Evolutionary conservation across 1,140 invertebrate genomes (phyloP).

Genomic region (Anagrus nilaparvatae): DNA sequence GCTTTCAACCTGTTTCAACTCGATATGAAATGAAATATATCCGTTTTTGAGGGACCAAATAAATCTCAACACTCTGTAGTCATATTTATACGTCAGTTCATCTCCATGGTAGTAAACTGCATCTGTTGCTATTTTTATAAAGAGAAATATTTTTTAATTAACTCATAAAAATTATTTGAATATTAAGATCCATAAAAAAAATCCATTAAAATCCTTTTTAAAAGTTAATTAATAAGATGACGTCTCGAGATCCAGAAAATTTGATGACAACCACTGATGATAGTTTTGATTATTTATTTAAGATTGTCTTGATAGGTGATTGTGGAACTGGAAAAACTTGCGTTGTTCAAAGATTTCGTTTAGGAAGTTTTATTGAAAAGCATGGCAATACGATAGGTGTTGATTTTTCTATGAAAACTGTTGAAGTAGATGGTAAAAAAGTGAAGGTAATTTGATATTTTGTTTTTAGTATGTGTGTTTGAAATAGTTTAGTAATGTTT

Average conservation of each 20-base stretch:
- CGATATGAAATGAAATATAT: no score
- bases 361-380: slow-evolving; percentile 83
- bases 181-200: no score
- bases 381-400: slow-evolving; percentile 93
- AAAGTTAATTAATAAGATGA: slow-evolving; percentile 29
- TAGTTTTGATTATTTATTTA: slow-evolving; percentile 70
- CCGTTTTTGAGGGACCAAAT: no score
- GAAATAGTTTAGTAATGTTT: no score
- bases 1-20: no score
- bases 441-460: slow-evolving; percentile 62
- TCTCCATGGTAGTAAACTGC: no score
- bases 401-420: slow-evolving; percentile 95
- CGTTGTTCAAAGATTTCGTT: slow-evolving; percentile 85
- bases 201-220: no score
- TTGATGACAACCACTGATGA: slow-evolving; percentile 53
- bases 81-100: no score
- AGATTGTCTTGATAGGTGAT: slow-evolving; percentile 75
- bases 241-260: slow-evolving; percentile 46
- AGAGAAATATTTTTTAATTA: no score
- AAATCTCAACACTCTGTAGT: no score
- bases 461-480: slow-evolving; percentile 17
- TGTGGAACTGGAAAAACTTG: slow-evolving; percentile 79
- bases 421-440: slow-evolving; percentile 83
- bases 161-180: no score
- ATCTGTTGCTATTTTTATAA: no score